These are phyloP conservation scores for Zapornia atra DNA, from an alignment of 2,113 vertebrate genomes.

Conservation along the genomic window DNA sequence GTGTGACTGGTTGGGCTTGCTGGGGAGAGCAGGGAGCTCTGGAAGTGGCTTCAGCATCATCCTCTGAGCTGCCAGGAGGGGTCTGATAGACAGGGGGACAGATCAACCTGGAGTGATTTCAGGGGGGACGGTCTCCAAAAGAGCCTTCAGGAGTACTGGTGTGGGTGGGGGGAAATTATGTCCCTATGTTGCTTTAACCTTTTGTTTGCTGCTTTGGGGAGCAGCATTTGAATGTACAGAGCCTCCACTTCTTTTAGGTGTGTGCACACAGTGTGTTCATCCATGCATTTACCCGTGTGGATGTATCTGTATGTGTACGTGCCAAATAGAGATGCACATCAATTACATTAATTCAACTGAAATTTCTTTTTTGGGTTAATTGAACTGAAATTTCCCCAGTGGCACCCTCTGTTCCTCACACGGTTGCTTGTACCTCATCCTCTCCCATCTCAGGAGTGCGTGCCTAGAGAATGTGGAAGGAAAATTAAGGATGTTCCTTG, in stretches of 20 bases:
- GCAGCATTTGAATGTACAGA: neutral
- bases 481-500: neutral
- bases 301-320: neutral
- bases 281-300: neutral
- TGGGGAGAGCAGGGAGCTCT: neutral
- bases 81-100: neutral
- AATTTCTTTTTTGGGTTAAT: neutral
- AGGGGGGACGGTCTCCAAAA: neutral
- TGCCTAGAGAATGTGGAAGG: neutral
- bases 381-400: neutral
- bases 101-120: neutral
- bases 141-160: neutral
- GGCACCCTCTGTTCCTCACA: neutral
- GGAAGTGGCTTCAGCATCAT: neutral
- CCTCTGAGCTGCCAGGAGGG: neutral
- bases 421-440: neutral
- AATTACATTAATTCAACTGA: neutral
- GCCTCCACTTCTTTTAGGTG: neutral
- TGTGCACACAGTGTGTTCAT: neutral
- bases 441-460: neutral
- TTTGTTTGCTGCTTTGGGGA: neutral
- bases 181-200: fast-evolving
- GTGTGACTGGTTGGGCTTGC: fast-evolving
- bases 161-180: fast-evolving
- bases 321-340: neutral